These are phyloP conservation scores for Hesperia comma DNA, from an alignment of 2,888 invertebrate species.

Conservation along the genomic window DNA sequence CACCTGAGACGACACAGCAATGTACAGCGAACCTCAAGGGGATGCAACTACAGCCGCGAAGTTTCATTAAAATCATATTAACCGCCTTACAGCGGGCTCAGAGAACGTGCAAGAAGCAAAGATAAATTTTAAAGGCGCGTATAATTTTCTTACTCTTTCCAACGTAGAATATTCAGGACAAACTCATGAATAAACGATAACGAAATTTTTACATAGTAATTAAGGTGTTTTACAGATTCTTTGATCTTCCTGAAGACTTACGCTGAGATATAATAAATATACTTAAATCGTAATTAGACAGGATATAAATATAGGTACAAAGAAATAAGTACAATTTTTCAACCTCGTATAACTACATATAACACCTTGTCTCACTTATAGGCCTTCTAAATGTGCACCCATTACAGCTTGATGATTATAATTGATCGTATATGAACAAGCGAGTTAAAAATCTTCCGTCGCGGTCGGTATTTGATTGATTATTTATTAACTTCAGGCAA, in stretches of 20 bases:
- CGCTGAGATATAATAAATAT: not conserved
- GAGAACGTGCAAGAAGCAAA: conserved; percentile 15
- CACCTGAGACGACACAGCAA: conserved; percentile 22
- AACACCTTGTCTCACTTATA: no score
- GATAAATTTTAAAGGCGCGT: conserved; percentile 21
- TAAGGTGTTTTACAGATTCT: conserved; percentile 11
- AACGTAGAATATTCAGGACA: conserved; percentile 13
- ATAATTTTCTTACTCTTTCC: conserved; percentile 13
- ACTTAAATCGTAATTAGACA: no score
- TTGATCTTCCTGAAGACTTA: not conserved
- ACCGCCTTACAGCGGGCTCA: conserved; percentile 28
- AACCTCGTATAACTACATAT: no score
- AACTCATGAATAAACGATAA: conserved; percentile 2
- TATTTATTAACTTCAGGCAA: no score
- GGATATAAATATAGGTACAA: no score
- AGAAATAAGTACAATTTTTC: no score
- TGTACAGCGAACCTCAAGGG: conserved; percentile 29
- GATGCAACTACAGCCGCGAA: conserved; percentile 50
- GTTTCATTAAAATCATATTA: conserved; percentile 46
- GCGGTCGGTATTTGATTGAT: no score
- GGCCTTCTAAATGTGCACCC: no score
- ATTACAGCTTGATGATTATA: no score
- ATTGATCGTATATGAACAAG: no score
- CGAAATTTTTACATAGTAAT: not conserved
- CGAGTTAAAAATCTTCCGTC: no score